These are phyloP conservation scores for Amblyornis subalaris DNA, from an alignment of 2,113 vertebrate species.

Conservation along the genomic window DNA sequence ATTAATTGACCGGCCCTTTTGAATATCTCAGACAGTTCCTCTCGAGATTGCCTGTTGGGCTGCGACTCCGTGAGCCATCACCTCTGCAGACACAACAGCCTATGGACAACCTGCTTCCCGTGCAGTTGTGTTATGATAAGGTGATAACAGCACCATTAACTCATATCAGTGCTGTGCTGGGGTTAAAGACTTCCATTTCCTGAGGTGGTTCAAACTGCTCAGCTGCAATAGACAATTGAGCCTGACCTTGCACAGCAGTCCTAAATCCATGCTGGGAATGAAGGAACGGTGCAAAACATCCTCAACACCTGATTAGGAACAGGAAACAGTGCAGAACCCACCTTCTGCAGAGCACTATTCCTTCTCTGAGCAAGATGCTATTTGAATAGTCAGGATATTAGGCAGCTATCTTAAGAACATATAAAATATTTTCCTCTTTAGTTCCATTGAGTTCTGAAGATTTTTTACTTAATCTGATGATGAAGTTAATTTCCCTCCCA, in stretches of 20 bases:
- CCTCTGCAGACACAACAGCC: constrained; percentile 23
- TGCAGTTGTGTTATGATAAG: constrained; percentile 34
- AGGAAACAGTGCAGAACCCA: neutral
- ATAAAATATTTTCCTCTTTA: neutral
- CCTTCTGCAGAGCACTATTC: neutral
- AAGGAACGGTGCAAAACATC: constrained; percentile 3
- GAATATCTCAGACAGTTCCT: neutral
- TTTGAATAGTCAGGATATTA: neutral
- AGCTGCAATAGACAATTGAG: constrained; percentile 32
- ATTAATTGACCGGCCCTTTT: constrained; percentile 11
- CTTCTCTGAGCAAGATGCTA: neutral
- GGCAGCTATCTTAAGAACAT: neutral
- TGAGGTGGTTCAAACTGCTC: constrained; percentile 18
- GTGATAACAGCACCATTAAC: constrained; percentile 42
- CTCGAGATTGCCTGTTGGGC: neutral
- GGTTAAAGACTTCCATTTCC: constrained; percentile 43
- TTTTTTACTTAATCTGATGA: neutral
- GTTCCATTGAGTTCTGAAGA: neutral
- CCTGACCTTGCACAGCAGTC: constrained; percentile 54
- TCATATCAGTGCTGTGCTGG: neutral
- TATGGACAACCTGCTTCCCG: constrained; percentile 31
- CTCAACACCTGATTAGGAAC: neutral
- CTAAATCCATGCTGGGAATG: constrained; percentile 57
- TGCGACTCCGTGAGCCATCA: neutral
- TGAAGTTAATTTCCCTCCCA: neutral